These are phyloP conservation scores for Atrichornis clamosus DNA, from an alignment of 2,113 vertebrate species.

Conservation along the genomic window DNA sequence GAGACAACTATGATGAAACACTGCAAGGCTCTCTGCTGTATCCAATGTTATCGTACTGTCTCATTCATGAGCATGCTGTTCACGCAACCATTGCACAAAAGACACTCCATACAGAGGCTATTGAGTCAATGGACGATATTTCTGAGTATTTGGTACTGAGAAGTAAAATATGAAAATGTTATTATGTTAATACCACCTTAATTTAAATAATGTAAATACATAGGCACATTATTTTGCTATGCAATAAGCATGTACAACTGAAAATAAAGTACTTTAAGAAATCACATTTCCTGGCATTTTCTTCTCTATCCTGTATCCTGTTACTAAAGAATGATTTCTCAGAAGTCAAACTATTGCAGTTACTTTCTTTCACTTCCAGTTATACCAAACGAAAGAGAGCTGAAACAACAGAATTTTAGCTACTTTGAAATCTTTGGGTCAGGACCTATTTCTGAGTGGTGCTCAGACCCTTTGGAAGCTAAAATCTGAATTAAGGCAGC, in stretches of 20 bases:
- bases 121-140: neutral
- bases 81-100: neutral
- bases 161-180: neutral
- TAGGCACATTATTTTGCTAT: neutral
- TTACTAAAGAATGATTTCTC: neutral
- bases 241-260: neutral
- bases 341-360: neutral
- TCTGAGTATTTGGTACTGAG: conserved; percentile 37
- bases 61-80: neutral
- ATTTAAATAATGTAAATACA: conserved; percentile 31
- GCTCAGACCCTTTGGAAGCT: neutral
- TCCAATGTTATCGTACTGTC: neutral
- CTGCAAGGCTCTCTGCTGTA: neutral
- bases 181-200: neutral
- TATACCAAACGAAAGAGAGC: neutral
- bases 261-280: conserved; percentile 47
- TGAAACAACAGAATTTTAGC: neutral
- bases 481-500: neutral
- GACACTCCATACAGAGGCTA: neutral
- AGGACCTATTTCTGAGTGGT: neutral
- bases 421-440: neutral
- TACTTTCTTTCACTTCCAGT: neutral
- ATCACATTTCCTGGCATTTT: neutral
- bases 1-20: neutral
- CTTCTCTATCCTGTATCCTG: neutral